phyloP scores from a whole-genome alignment of 2,797 vertebrate genomes.

The Darevskia nairensis region DNA sequence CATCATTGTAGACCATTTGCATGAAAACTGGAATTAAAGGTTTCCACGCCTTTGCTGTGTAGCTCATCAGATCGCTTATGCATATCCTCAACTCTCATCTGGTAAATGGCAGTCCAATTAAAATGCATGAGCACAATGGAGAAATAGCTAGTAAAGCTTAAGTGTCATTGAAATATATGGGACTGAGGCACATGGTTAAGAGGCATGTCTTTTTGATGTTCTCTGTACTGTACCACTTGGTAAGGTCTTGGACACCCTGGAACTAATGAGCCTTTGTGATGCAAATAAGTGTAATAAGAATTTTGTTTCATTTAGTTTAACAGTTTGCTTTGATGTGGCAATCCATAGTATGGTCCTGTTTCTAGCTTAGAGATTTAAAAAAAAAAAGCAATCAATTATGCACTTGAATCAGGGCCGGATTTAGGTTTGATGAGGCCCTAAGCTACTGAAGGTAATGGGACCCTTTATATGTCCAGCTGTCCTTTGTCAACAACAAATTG shows the following conservation, averaged over 20 bases:
- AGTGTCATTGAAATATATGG: not conserved
- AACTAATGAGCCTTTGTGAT: not conserved
- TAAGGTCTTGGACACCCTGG: not conserved
- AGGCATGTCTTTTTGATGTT: not conserved
- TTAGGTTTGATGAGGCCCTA: no score
- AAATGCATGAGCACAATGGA: not conserved
- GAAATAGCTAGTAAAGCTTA: not conserved
- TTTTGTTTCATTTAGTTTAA: not conserved
- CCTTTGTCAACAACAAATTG: no score
- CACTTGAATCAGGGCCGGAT: not conserved
- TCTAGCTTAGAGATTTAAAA: slow-evolving; percentile 5
- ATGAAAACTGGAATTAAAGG: slow-evolving; percentile 37
- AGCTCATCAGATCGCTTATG: not conserved
- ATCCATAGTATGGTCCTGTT: not conserved
- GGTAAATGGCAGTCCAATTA: not conserved
- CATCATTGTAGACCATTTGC: slow-evolving; percentile 17
- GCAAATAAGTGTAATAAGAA: not conserved
- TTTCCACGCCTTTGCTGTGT: not conserved
- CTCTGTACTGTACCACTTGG: not conserved
- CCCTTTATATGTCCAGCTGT: no score
- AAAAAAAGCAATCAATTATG: slow-evolving; percentile 2
- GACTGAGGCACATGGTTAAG: not conserved
- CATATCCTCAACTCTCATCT: slow-evolving; percentile 5
- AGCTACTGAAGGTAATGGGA: no score
- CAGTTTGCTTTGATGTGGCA: not conserved